These are phyloP conservation scores for Melanogrammus aeglefinus DNA, from an alignment of 2,797 vertebrate species.

Conservation along the genomic window DNA sequence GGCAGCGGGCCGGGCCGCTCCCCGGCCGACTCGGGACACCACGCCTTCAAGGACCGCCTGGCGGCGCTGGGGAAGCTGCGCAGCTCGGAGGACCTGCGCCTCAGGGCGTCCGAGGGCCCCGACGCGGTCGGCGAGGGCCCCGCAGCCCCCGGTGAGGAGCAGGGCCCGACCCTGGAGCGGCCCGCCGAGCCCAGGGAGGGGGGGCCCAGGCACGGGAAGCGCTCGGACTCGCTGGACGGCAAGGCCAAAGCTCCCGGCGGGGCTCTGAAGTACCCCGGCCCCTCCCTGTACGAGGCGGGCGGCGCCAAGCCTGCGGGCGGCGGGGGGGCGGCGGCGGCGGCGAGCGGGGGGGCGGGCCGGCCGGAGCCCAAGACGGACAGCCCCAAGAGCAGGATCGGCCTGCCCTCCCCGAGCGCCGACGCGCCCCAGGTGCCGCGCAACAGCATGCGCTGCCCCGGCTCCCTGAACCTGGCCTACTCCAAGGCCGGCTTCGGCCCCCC, in stretches of 20 bases:
- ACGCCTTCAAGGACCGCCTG: conserved; percentile 86
- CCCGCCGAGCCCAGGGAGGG: conserved; percentile 63
- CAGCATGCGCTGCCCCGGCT: conserved; percentile 77
- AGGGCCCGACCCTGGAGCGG: conserved; percentile 64
- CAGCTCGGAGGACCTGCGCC: conserved; percentile 72
- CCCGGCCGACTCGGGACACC: conserved; percentile 75
- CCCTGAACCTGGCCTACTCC: conserved; percentile 72
- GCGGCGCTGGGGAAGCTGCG: conserved; percentile 85
- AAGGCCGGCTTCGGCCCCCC: conserved; percentile 74
- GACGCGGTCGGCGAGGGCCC: conserved; percentile 30
- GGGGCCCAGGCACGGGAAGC: conserved; percentile 70
- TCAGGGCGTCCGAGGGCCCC: conserved; percentile 32
- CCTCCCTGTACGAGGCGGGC: conserved; percentile 69
- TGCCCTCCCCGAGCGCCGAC: conserved; percentile 73
- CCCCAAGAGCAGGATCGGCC: conserved; percentile 77
- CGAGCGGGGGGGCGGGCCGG: conserved; percentile 69
- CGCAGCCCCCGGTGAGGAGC: conserved; percentile 47
- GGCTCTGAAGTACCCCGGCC: conserved; percentile 77
- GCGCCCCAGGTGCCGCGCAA: conserved; percentile 73
- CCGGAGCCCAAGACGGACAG: conserved; percentile 77
- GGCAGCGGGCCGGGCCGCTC: conserved; percentile 55
- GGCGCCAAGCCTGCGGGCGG: conserved; percentile 67
- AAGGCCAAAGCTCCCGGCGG: conserved; percentile 67
- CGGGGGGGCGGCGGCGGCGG: conserved; percentile 59
- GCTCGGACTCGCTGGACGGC: conserved; percentile 67